These are phyloP conservation scores for Drosophila pegasa DNA, from an alignment of 2,888 invertebrate genomes.

Conservation along the genomic window DNA sequence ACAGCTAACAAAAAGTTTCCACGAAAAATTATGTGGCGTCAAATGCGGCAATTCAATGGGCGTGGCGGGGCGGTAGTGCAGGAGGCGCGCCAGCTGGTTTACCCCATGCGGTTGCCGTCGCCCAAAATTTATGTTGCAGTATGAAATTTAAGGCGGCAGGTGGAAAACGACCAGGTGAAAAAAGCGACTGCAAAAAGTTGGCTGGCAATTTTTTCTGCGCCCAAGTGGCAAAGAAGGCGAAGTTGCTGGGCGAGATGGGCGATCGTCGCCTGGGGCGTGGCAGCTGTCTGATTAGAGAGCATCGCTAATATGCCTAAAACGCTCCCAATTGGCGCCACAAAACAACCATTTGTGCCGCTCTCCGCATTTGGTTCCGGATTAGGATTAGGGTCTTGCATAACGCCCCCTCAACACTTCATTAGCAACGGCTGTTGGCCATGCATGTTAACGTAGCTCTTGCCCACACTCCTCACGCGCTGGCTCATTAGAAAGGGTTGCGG, in stretches of 20 bases:
- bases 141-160: conserved; percentile 79
- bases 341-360: conserved; percentile 9
- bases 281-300: conserved; percentile 39
- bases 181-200: conserved; percentile 57
- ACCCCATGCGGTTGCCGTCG: conserved; percentile 72
- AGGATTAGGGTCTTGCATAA: conserved; percentile 5
- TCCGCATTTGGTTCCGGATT: neutral
- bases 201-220: conserved; percentile 52
- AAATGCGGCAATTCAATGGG: conserved; percentile 72
- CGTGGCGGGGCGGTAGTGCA: conserved; percentile 4
- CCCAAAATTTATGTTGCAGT: conserved; percentile 75
- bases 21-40: conserved; percentile 79
- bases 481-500: conserved; percentile 64
- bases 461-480: neutral
- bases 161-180: conserved; percentile 61
- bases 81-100: conserved; percentile 52
- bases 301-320: conserved; percentile 36
- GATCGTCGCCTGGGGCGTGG: neutral
- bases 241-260: neutral
- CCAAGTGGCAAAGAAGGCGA: conserved; percentile 10
- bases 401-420: conserved; percentile 62
- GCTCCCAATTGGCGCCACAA: conserved; percentile 33
- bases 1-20: conserved; percentile 74
- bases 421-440: conserved; percentile 30
- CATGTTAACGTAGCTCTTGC: conserved; percentile 43